Conservation (phyloP, 2,797 vertebrate species). For the Gouania willdenowi region DNA sequence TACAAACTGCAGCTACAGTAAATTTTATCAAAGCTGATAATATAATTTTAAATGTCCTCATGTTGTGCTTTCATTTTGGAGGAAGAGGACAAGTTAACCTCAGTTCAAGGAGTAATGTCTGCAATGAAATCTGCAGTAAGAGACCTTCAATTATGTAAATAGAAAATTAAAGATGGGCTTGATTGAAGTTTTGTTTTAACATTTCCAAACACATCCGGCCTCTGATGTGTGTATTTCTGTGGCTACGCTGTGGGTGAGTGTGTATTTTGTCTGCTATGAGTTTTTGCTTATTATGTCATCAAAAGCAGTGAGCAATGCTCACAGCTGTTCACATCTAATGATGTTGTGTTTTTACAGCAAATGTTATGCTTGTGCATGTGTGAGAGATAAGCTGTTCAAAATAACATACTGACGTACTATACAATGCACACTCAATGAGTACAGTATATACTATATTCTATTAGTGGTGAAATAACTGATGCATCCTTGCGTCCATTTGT, state of each 20-base stretch:
- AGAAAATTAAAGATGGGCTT: neutral
- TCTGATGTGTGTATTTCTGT: neutral
- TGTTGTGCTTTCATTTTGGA: slow-evolving; percentile 7
- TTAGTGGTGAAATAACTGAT: too few relatives aligned
- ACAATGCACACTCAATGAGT: too few relatives aligned
- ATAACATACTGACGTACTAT: too few relatives aligned
- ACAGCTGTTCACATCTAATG: slow-evolving; percentile 34
- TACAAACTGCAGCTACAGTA: too few relatives aligned
- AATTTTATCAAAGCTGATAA: slow-evolving; percentile 5
- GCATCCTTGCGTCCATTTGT: too few relatives aligned
- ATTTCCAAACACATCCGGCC: neutral
- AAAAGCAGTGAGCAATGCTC: slow-evolving; percentile 11
- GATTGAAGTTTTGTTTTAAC: neutral
- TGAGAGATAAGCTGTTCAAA: too few relatives aligned
- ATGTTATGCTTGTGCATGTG: too few relatives aligned
- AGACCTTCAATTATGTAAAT: slow-evolving; percentile 40
- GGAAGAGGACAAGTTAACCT: slow-evolving; percentile 6
- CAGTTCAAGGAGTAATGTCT: neutral
- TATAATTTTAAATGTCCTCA: slow-evolving; percentile 10
- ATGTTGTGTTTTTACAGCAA: slow-evolving; percentile 34
- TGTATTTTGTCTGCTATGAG: slow-evolving; percentile 11
- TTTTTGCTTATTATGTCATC: slow-evolving; percentile 29
- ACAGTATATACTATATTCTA: too few relatives aligned
- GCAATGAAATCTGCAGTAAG: slow-evolving; percentile 11
- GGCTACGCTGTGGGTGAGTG: slow-evolving; percentile 7